Evolutionary conservation across 2,888 invertebrate genomes (phyloP).

Genomic region (Ferdinandea cuprea): DNA sequence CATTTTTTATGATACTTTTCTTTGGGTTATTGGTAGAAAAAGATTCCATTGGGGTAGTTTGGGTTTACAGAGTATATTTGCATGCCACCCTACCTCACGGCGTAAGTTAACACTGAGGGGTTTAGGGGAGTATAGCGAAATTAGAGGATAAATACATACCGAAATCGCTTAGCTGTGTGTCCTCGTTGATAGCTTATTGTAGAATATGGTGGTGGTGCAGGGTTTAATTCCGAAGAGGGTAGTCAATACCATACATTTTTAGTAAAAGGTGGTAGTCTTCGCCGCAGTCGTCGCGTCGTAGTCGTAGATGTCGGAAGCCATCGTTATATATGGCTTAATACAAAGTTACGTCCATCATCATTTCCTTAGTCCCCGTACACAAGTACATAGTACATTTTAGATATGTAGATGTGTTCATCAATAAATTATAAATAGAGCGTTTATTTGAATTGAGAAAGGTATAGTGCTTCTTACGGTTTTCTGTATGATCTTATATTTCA

Average conservation of each 20-base stretch:
- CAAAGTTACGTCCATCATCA: conserved; percentile 15
- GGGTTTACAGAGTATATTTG: neutral
- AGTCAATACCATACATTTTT: conserved; percentile 23
- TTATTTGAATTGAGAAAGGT: conserved; percentile 38
- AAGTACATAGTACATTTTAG: conserved; percentile 19
- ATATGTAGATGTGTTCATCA: conserved; percentile 33
- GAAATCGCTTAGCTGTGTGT: conserved; percentile 24
- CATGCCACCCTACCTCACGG: conserved; percentile 6
- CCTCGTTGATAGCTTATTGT: conserved; percentile 13
- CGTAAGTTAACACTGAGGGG: conserved; percentile 6
- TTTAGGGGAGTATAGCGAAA: conserved; percentile 1
- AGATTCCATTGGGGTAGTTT: conserved; percentile 15
- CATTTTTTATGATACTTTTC: conserved; percentile 19
- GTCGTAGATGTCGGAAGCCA: conserved; percentile 13
- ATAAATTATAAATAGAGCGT: conserved; percentile 37
- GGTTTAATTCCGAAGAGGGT: conserved; percentile 23
- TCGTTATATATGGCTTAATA: conserved; percentile 13
- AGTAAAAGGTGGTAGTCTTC: conserved; percentile 42
- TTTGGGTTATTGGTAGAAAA: conserved; percentile 21
- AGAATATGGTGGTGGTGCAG: neutral
- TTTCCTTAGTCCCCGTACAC: neutral
- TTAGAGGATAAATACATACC: conserved; percentile 18
- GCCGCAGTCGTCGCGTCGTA: conserved; percentile 18
- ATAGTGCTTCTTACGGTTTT: conserved; percentile 6
- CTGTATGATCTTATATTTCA: conserved; percentile 10